These are phyloP conservation scores for Hippoglossus hippoglossus DNA, from an alignment of 2,797 vertebrate species.

Conservation along the genomic window DNA sequence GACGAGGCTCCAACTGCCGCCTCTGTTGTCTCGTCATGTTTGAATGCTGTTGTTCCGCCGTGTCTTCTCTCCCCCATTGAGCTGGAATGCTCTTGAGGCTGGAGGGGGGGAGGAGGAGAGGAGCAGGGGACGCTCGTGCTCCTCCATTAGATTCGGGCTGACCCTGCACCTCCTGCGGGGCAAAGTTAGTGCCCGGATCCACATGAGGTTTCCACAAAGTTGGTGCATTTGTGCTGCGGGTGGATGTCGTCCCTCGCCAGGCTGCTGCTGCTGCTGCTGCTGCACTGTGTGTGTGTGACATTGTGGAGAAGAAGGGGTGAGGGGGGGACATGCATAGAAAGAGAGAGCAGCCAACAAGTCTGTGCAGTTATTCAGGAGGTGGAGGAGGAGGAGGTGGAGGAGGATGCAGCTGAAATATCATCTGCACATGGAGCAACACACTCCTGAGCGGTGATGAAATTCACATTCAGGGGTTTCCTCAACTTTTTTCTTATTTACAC, in stretches of 20 bases:
- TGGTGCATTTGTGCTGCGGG: constrained; percentile 63
- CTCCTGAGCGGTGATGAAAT: background rate
- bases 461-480: background rate
- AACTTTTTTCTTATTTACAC: constrained; percentile 31
- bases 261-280: constrained; percentile 50
- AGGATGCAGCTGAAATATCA: background rate
- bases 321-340: constrained; percentile 29
- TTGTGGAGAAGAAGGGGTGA: constrained; percentile 35
- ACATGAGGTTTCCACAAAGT: constrained; percentile 68
- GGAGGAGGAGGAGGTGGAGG: too few species aligned
- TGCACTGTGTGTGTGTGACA: constrained; percentile 57
- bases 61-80: constrained; percentile 64
- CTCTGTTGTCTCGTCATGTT: constrained; percentile 65
- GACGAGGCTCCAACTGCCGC: constrained; percentile 35
- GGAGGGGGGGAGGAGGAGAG: background rate
- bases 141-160: constrained; percentile 61
- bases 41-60: constrained; percentile 64
- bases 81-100: constrained; percentile 74
- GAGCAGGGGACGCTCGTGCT: constrained; percentile 30
- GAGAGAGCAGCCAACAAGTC: constrained; percentile 52
- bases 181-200: constrained; percentile 70
- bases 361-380: constrained; percentile 28
- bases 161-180: constrained; percentile 58
- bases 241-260: constrained; percentile 63
- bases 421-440: background rate